Percentiles rank a stretch among this genome's conserved stretches.
phyloP scores from a whole-genome alignment of 2,113 vertebrate species.

The Butastur rufipennis region DNA sequence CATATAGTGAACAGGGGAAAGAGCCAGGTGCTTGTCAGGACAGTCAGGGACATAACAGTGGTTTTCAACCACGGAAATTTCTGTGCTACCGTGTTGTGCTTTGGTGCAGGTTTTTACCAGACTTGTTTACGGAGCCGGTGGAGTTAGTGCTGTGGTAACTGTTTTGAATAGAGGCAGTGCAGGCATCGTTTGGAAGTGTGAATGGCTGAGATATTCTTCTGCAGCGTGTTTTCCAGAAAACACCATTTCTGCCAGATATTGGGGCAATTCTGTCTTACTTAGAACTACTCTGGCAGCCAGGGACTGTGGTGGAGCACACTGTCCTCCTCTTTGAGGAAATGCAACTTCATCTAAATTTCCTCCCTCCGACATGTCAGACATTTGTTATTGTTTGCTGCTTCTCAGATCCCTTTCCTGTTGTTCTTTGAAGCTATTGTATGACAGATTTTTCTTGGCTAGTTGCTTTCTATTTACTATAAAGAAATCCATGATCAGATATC shows the following conservation, averaged over 20 bases:
- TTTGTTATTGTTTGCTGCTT: constrained; percentile 64
- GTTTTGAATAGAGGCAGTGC: not conserved
- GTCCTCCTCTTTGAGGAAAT: constrained; percentile 63
- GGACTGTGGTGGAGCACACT: not conserved
- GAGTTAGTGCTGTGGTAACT: not conserved
- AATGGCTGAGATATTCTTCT: not conserved
- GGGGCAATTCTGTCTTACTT: constrained; percentile 14
- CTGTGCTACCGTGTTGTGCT: not conserved
- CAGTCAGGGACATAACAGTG: not conserved
- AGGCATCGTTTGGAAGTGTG: not conserved
- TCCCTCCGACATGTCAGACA: constrained; percentile 27
- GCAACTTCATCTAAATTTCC: constrained; percentile 64
- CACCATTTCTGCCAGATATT: not conserved
- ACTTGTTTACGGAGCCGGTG: not conserved
- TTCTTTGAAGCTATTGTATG: constrained; percentile 56
- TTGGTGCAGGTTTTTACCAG: not conserved
- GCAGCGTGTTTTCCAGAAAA: constrained; percentile 11
- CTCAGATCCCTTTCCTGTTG: constrained; percentile 66
- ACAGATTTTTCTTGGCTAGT: constrained; percentile 60
- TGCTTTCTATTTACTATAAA: constrained; percentile 50
- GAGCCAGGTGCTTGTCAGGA: not conserved
- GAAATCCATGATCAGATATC: not conserved
- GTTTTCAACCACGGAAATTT: not conserved
- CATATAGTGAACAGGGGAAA: not conserved
- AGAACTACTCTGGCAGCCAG: not conserved